Percentiles rank a stretch among this genome's conserved stretches.
These are phyloP conservation scores for Phorcus lineatus DNA, from an alignment of 2,888 invertebrate genomes.

Conservation along the genomic window DNA sequence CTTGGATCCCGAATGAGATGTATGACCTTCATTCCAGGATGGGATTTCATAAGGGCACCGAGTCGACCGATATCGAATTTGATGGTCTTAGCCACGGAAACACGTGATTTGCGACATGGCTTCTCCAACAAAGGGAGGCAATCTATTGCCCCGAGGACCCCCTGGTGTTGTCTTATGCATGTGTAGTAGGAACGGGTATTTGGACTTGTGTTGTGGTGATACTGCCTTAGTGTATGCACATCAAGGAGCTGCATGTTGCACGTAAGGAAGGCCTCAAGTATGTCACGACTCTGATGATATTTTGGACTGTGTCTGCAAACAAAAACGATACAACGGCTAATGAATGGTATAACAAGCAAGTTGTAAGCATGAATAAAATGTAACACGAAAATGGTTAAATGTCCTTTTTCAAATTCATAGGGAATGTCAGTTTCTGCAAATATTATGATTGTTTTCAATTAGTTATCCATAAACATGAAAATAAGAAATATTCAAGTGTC, in stretches of 20 bases:
- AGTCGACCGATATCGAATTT: neutral
- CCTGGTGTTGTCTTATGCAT: neutral
- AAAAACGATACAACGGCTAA: neutral
- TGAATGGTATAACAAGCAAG: too few relatives aligned
- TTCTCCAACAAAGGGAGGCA: slow-evolving; percentile 1
- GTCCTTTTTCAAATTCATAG: too few relatives aligned
- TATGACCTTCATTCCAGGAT: slow-evolving; percentile 14
- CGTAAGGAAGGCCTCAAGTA: neutral
- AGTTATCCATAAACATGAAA: too few relatives aligned
- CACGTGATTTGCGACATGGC: neutral
- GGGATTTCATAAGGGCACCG: neutral
- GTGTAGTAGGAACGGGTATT: neutral
- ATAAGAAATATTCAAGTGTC: too few relatives aligned
- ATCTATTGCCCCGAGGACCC: neutral
- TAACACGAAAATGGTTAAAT: too few relatives aligned
- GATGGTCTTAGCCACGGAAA: slow-evolving; percentile 15
- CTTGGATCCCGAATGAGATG: slow-evolving; percentile 26
- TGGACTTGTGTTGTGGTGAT: neutral
- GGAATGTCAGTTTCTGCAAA: too few relatives aligned
- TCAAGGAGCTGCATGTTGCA: neutral
- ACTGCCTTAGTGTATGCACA: neutral
- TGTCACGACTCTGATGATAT: neutral
- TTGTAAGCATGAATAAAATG: too few relatives aligned
- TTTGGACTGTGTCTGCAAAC: neutral
- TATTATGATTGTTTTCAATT: too few relatives aligned